Percentiles rank a stretch among this genome's conserved stretches.
Conservation (phyloP, 2,888 invertebrate species). For the Orthonevra nobilis region DNA sequence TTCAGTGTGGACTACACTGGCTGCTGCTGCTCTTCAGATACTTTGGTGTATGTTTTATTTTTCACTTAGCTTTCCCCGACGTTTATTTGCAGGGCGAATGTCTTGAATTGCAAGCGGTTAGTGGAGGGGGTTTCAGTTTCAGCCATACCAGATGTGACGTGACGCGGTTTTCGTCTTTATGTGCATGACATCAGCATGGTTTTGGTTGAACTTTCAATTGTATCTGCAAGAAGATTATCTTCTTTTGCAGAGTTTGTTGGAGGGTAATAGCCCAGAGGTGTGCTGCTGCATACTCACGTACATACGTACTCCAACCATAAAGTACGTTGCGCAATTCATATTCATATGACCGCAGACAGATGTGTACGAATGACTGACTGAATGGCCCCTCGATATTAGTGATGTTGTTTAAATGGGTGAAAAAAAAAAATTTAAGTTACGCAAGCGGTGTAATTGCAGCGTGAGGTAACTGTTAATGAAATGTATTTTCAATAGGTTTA, state of each 20-base stretch:
- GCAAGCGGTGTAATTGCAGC: conserved; percentile 56
- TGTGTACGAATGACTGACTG: not conserved
- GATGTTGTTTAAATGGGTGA: conserved; percentile 13
- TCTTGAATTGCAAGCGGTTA: conserved; percentile 32
- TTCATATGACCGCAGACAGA: conserved; percentile 34
- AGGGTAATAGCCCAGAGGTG: conserved; percentile 55
- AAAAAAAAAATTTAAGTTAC: conserved; percentile 39
- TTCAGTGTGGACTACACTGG: conserved; percentile 39
- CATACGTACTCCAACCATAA: no score
- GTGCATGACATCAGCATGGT: conserved; percentile 52
- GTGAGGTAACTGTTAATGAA: conserved; percentile 66
- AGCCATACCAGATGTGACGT: not conserved
- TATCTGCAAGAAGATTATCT: conserved; percentile 53
- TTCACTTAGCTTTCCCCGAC: conserved; percentile 54
- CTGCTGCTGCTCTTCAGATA: conserved; percentile 6
- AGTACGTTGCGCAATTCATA: conserved; percentile 48
- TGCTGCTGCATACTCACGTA: conserved; percentile 23
- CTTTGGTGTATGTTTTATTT: conserved; percentile 20
- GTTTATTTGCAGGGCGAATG: conserved; percentile 27
- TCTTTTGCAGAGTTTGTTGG: conserved; percentile 7
- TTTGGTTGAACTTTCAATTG: conserved; percentile 66
- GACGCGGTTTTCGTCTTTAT: conserved; percentile 27
- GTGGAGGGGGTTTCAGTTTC: not conserved
- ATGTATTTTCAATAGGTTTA: conserved; percentile 6
- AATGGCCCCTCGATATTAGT: no score